phyloP scores from a whole-genome alignment of 2,888 invertebrate genomes.

The Drosophila leonis region DNA sequence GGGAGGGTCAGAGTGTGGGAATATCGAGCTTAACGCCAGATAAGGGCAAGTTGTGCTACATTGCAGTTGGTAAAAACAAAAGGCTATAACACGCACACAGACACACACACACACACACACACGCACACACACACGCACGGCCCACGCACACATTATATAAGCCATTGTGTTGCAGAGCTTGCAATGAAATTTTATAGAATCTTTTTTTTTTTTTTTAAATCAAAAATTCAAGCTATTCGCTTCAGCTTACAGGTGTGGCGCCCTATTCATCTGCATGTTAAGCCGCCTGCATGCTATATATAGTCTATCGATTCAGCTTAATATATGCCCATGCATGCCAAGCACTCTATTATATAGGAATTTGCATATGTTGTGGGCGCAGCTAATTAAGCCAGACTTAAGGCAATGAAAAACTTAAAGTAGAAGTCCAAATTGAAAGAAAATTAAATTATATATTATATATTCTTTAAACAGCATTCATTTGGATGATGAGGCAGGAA shows the following conservation, averaged over 20 bases:
- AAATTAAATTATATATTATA: too few species aligned
- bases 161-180: constrained; percentile 33
- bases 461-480: not conserved
- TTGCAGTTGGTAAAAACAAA: constrained; percentile 36
- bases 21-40: constrained; percentile 21
- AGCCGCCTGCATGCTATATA: not conserved
- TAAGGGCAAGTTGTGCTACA: constrained; percentile 21
- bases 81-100: constrained; percentile 5
- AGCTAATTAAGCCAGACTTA: not conserved
- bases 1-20: constrained; percentile 1
- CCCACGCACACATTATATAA: constrained; percentile 25
- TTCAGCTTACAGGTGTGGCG: not conserved
- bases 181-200: constrained; percentile 26
- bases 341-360: not conserved
- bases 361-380: not conserved
- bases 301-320: not conserved
- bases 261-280: not conserved
- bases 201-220: not conserved
- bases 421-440: not conserved
- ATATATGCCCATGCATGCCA: not conserved
- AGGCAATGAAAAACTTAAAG: not conserved
- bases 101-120: constrained; percentile 11
- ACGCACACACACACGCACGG: not conserved
- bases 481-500: not conserved
- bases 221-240: not conserved